phyloP scores from a whole-genome alignment of 2,797 vertebrate genomes.

The Acomys russatus region DNA sequence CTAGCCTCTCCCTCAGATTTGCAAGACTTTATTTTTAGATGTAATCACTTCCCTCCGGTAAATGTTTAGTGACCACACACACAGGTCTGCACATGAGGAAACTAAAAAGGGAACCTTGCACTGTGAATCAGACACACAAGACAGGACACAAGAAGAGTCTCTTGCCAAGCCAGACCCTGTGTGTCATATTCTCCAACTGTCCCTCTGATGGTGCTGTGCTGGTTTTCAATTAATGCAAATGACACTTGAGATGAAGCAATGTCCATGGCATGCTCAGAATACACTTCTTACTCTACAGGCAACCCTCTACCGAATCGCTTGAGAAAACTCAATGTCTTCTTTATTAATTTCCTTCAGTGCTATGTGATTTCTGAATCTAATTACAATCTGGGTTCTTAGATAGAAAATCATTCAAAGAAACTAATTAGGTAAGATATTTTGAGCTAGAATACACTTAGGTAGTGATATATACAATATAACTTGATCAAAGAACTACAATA shows the following conservation, averaged over 20 bases:
- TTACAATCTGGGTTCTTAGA: conserved; percentile 55
- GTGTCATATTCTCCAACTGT: conserved; percentile 50
- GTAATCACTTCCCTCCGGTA: conserved; percentile 85
- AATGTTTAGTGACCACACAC: conserved; percentile 78
- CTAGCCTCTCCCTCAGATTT: conserved; percentile 81
- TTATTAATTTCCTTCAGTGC: conserved; percentile 43
- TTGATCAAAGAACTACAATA: background rate
- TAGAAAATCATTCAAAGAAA: conserved; percentile 66
- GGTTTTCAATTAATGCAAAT: conserved; percentile 76
- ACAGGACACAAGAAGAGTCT: conserved; percentile 9
- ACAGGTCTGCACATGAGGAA: conserved; percentile 81
- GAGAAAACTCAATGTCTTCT: conserved; percentile 3
- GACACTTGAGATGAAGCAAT: conserved; percentile 67
- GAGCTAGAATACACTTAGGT: background rate
- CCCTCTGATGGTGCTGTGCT: conserved; percentile 3
- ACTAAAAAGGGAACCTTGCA: conserved; percentile 72
- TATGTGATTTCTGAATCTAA: conserved; percentile 38
- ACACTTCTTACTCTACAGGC: background rate
- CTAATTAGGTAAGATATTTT: background rate
- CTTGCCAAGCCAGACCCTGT: background rate
- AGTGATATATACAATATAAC: background rate
- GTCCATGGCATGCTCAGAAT: conserved; percentile 24
- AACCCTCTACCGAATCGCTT: background rate
- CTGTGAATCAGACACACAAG: conserved; percentile 75
- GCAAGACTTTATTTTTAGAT: conserved; percentile 85